These are phyloP conservation scores for Tragelaphus buxtoni DNA, from an alignment of 2,113 vertebrate genomes.

Conservation along the genomic window DNA sequence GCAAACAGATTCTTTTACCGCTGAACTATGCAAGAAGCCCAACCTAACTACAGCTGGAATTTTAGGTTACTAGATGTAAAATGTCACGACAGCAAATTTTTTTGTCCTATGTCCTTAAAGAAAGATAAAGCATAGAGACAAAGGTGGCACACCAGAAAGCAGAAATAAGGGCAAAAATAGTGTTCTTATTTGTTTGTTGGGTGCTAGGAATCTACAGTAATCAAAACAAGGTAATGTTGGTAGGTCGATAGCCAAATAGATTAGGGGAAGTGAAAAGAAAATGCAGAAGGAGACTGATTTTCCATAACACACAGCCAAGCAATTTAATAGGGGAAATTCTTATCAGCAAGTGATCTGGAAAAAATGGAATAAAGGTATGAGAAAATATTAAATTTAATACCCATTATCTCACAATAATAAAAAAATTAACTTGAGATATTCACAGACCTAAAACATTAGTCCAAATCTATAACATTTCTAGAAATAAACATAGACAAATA, in stretches of 20 bases:
- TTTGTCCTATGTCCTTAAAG: not conserved
- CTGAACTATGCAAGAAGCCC: not conserved
- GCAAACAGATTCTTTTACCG: not conserved
- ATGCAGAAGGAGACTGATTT: not conserved
- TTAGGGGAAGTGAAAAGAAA: not conserved
- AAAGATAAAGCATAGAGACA: not conserved
- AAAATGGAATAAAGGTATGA: not conserved
- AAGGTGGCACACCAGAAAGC: not conserved
- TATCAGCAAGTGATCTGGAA: not conserved
- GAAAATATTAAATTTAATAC: not conserved
- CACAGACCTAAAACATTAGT: not conserved
- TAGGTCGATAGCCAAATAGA: not conserved
- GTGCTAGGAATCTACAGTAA: not conserved
- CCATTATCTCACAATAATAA: not conserved
- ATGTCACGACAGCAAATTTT: not conserved
- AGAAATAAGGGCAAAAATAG: not conserved
- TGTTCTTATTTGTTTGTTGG: not conserved
- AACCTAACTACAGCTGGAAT: not conserved
- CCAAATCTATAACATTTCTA: not conserved
- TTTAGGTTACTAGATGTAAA: not conserved
- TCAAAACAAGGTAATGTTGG: not conserved
- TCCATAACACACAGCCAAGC: not conserved
- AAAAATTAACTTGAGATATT: not conserved
- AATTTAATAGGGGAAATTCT: not conserved
- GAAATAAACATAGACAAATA: not conserved